These are phyloP conservation scores for Labeo calbasu DNA, from an alignment of 2,797 vertebrate species.

Conservation along the genomic window DNA sequence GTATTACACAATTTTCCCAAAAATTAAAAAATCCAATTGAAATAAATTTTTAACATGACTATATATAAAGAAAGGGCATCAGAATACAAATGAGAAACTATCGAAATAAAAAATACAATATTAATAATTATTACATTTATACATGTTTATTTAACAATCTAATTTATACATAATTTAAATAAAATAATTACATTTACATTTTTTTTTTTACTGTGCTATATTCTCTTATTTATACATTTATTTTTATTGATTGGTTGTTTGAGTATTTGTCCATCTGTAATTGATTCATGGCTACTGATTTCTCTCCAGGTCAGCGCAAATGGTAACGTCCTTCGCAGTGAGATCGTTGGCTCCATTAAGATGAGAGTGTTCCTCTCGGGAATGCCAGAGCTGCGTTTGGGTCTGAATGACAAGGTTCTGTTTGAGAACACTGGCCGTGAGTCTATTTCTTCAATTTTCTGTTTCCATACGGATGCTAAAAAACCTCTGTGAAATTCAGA, in stretches of 20 bases:
- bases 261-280: neutral
- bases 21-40: too few relatives aligned
- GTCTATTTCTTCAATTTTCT: slow-evolving; percentile 65
- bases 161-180: too few relatives aligned
- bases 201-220: neutral
- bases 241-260: neutral
- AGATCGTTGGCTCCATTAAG: slow-evolving; percentile 98
- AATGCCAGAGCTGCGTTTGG: slow-evolving; percentile 95
- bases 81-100: too few relatives aligned
- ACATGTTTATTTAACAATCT: too few relatives aligned
- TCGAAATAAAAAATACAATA: too few relatives aligned
- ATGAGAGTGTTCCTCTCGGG: slow-evolving; percentile 98
- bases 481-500: too few relatives aligned
- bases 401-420: slow-evolving; percentile 96
- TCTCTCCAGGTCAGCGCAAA: slow-evolving; percentile 92
- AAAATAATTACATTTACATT: neutral
- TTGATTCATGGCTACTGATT: neutral
- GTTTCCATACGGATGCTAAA: accelerated
- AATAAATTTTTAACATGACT: too few relatives aligned
- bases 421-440: slow-evolving; percentile 99
- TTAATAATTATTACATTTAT: too few relatives aligned
- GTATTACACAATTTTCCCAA: too few relatives aligned
- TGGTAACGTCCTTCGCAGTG: slow-evolving; percentile 92
- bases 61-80: too few relatives aligned
- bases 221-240: neutral